Conservation (phyloP, 2,113 vertebrate species). For the human (Homo sapiens) region GRCh38 chr6:56670001-56670500, state of each 20-base stretch:
- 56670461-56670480: no score
- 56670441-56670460: no score
- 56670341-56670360: no score
- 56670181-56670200: background rate
- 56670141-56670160: background rate
- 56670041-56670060: background rate
- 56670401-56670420: no score
- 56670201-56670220: background rate
- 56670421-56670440: no score
- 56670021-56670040: background rate
- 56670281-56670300: no score
- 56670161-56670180: background rate
- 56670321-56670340: no score
- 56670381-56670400: no score
- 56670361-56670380: no score
- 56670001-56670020: background rate
- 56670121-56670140: background rate
- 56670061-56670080: background rate
- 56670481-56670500: no score
- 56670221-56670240: background rate
- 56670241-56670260: background rate
- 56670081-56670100: background rate
- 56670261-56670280: no score
- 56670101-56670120: background rate
- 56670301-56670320: no score